A percentile compares a stretch with the other conserved stretches of the same genome.
Conservation (phyloP, 2,888 invertebrate species). For the Malacosoma neustria region DNA sequence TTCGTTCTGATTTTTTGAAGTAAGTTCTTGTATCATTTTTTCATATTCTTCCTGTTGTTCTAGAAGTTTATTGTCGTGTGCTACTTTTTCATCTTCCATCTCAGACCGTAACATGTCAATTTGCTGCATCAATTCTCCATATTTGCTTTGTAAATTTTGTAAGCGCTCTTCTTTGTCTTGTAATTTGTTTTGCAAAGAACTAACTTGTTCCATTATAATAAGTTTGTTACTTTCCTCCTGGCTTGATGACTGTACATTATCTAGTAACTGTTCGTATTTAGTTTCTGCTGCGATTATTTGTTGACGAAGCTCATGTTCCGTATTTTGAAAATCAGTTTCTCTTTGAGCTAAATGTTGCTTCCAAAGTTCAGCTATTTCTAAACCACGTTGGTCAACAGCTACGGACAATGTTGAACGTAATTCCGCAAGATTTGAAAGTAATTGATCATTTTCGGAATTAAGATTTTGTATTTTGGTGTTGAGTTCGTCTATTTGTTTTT, state of each 20-base stretch:
- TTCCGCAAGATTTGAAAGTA: slow-evolving; percentile 60
- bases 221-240: slow-evolving; percentile 64
- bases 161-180: slow-evolving; percentile 62
- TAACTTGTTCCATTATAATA: slow-evolving; percentile 50
- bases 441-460: slow-evolving; percentile 56
- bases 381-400: slow-evolving; percentile 78
- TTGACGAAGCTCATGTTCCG: slow-evolving; percentile 61
- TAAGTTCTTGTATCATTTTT: slow-evolving; percentile 43
- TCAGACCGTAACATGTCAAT: slow-evolving; percentile 57
- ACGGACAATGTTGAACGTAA: slow-evolving; percentile 59
- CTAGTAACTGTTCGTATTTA: slow-evolving; percentile 61
- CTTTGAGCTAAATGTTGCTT: slow-evolving; percentile 79
- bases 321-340: slow-evolving; percentile 75
- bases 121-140: slow-evolving; percentile 50
- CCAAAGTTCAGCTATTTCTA: slow-evolving; percentile 81
- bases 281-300: slow-evolving; percentile 67
- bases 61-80: slow-evolving; percentile 54
- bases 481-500: slow-evolving; percentile 37
- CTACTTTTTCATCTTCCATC: slow-evolving; percentile 60
- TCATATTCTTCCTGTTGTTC: slow-evolving; percentile 63
- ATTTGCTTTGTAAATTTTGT: slow-evolving; percentile 51
- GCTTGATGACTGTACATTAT: slow-evolving; percentile 56
- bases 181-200: slow-evolving; percentile 53
- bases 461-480: slow-evolving; percentile 44
- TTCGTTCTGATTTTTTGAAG: slow-evolving; percentile 27